phyloP scores from a whole-genome alignment of 1,140 invertebrate species.

The Trachelipus rathkii region DNA sequence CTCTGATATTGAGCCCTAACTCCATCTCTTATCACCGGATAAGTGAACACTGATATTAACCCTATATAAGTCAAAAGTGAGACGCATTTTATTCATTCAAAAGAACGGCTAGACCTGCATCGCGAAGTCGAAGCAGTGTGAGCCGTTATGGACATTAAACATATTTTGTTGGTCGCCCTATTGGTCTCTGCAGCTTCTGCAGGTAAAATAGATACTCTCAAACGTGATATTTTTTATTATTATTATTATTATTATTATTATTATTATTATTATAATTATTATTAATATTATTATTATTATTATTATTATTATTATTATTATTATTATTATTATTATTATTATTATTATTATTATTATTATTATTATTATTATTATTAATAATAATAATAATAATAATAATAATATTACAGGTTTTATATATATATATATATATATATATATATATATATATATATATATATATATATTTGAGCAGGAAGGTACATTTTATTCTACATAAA shows the following conservation, averaged over 20 bases:
- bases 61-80: background rate
- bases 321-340: background rate
- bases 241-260: background rate
- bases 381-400: background rate
- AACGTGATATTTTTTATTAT: background rate
- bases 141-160: background rate
- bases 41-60: background rate
- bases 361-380: slow-evolving; percentile 6
- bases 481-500: background rate
- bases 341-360: slow-evolving; percentile 13
- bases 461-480: background rate
- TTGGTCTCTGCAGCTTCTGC: background rate
- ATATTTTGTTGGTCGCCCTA: background rate
- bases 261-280: slow-evolving; percentile 6
- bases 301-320: background rate
- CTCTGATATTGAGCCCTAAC: background rate
- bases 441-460: background rate
- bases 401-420: background rate
- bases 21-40: background rate
- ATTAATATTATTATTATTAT: background rate
- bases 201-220: background rate
- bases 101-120: background rate
- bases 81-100: background rate
- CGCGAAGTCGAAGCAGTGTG: background rate
- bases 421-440: background rate